Conservation (phyloP, 2,113 vertebrate species). For the Taurulus bubalis region DNA sequence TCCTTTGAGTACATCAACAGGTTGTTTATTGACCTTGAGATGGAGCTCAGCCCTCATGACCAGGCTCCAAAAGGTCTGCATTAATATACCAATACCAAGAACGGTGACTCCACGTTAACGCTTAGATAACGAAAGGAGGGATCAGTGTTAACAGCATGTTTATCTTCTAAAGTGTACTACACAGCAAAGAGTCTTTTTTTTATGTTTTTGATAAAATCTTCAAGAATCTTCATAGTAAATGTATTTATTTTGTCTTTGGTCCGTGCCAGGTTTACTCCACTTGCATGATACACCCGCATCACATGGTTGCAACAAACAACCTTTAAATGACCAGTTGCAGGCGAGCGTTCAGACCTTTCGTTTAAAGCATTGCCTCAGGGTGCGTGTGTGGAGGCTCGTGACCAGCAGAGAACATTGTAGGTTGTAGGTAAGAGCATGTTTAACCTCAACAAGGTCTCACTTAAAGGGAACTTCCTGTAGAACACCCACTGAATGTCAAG, state of each 20-base stretch:
- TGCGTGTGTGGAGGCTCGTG: constrained; percentile 29
- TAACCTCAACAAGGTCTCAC: constrained; percentile 22
- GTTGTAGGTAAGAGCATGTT: not conserved
- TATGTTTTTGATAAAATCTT: too few relatives aligned
- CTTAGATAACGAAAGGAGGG: not conserved
- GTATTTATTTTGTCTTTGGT: not conserved
- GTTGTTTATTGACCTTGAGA: not conserved
- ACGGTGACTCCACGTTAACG: not conserved
- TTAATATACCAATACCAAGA: too few relatives aligned
- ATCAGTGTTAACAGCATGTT: not conserved
- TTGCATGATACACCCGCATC: constrained; percentile 18
- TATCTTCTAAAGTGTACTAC: not conserved
- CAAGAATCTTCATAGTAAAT: not conserved
- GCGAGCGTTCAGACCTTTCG: constrained; percentile 8
- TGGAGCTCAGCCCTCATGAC: too few relatives aligned
- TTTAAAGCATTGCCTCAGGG: constrained; percentile 36
- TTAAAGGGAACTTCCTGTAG: not conserved
- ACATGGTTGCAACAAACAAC: constrained; percentile 34
- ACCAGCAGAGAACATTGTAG: not conserved
- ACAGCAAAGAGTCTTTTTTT: not conserved
- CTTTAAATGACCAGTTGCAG: constrained; percentile 45
- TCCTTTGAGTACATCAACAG: not conserved
- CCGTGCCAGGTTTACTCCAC: constrained; percentile 11
- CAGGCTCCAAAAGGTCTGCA: too few relatives aligned
- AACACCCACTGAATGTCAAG: not conserved